A percentile compares a stretch with the other conserved stretches of the same genome.
Conservation (phyloP, 2,113 vertebrate genomes). For the Phalacrocorax pelagicus region DNA sequence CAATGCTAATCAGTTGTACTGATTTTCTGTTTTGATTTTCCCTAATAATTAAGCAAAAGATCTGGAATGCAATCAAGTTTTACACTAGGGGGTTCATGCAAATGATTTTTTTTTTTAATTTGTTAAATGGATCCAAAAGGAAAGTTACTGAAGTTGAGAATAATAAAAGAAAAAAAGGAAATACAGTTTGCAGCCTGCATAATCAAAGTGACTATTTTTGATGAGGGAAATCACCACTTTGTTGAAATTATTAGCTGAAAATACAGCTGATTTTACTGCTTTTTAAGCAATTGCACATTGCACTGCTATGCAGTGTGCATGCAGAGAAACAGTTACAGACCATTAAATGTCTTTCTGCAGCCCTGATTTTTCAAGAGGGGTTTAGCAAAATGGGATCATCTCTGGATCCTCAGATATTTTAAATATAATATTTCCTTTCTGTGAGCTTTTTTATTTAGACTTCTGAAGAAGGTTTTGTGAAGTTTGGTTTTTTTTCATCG, state of each 20-base stretch:
- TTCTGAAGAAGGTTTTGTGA: neutral
- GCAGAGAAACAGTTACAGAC: neutral
- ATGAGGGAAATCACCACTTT: constrained; percentile 6
- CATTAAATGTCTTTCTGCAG: neutral
- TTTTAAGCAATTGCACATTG: neutral
- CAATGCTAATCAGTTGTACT: constrained; percentile 78
- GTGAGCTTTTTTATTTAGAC: neutral
- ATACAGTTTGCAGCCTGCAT: constrained; percentile 10
- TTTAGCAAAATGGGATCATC: neutral
- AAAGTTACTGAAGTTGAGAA: constrained; percentile 57
- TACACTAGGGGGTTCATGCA: constrained; percentile 75
- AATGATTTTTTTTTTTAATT: constrained; percentile 58
- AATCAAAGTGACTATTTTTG: constrained; percentile 40
- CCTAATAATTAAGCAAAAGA: constrained; percentile 79
- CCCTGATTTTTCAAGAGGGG: neutral
- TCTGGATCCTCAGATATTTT: neutral
- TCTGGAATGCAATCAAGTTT: constrained; percentile 78
- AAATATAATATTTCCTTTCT: neutral
- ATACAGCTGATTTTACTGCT: neutral
- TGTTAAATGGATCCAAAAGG: constrained; percentile 52
- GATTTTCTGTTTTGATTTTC: constrained; percentile 83
- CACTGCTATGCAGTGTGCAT: neutral
- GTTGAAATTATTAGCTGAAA: neutral
- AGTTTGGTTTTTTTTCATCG: neutral
- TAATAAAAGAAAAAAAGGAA: constrained; percentile 7